A percentile compares a stretch with the other conserved stretches of the same genome.
phyloP scores from a whole-genome alignment of 2,797 vertebrate species.

The Platalea minor region DNA sequence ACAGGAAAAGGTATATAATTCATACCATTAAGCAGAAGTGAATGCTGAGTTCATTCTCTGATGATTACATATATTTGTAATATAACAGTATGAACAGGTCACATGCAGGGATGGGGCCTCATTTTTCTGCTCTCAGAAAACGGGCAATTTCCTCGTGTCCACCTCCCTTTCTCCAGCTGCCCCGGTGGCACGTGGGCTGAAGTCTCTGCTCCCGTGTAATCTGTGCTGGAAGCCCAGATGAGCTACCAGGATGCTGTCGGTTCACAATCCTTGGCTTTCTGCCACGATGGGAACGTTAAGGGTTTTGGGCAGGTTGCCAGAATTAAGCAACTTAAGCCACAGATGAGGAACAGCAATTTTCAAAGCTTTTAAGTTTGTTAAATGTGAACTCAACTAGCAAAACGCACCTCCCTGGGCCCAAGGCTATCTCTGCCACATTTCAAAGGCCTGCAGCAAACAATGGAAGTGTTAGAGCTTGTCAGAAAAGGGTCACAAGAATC shows the following conservation, averaged over 20 bases:
- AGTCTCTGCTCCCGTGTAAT: not conserved
- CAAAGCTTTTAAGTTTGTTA: constrained; percentile 69
- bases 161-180: not conserved
- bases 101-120: not conserved
- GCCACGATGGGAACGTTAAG: constrained; percentile 47
- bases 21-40: not conserved
- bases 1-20: not conserved
- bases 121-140: not conserved
- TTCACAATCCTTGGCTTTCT: constrained; percentile 41
- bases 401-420: constrained; percentile 64
- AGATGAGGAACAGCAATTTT: constrained; percentile 67
- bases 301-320: constrained; percentile 53
- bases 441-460: constrained; percentile 69
- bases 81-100: not conserved
- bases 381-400: constrained; percentile 65
- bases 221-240: not conserved
- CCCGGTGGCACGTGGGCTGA: not conserved
- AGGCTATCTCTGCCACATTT: constrained; percentile 67
- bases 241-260: constrained; percentile 40
- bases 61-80: not conserved
- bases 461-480: constrained; percentile 67
- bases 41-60: not conserved
- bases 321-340: constrained; percentile 65
- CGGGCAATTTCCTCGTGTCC: not conserved
- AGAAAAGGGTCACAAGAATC: constrained; percentile 61